phyloP scores from a whole-genome alignment of 64 coral and sea anemone species.

The Stichodactyla mertensii region DNA sequence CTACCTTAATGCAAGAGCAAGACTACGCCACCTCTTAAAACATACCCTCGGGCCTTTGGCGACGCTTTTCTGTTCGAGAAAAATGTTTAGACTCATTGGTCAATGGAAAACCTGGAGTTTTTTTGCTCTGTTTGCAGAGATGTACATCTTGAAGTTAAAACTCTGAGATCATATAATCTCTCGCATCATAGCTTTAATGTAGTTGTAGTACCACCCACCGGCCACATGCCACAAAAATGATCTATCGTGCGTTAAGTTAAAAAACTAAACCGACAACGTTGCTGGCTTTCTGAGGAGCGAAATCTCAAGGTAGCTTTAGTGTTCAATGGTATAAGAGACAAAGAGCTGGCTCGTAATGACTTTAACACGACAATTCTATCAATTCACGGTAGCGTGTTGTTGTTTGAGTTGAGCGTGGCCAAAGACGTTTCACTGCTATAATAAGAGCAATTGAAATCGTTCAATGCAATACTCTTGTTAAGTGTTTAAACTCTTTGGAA shows the following conservation, averaged over 20 bases:
- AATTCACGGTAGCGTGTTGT: background rate
- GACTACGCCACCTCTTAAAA: background rate
- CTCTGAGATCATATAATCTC: background rate
- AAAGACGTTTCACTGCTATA: background rate
- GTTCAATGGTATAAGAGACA: background rate
- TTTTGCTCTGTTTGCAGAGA: background rate
- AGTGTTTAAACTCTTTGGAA: background rate
- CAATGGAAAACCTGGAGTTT: background rate
- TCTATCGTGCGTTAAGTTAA: background rate
- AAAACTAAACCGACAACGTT: background rate
- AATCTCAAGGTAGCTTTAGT: constrained; percentile 7
- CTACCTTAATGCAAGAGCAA: background rate
- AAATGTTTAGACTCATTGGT: constrained; percentile 4
- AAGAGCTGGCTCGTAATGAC: background rate
- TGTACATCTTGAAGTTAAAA: background rate
- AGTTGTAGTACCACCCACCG: background rate
- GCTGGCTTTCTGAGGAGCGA: background rate
- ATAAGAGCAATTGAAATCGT: background rate
- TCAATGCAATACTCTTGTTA: constrained; percentile 12
- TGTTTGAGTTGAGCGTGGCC: background rate
- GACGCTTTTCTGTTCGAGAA: constrained; percentile 3
- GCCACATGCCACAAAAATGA: background rate
- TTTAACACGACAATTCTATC: background rate
- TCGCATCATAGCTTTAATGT: background rate
- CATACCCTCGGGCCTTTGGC: background rate